phyloP scores from a whole-genome alignment of 2,113 vertebrate genomes.

The Rattus rattus region DNA sequence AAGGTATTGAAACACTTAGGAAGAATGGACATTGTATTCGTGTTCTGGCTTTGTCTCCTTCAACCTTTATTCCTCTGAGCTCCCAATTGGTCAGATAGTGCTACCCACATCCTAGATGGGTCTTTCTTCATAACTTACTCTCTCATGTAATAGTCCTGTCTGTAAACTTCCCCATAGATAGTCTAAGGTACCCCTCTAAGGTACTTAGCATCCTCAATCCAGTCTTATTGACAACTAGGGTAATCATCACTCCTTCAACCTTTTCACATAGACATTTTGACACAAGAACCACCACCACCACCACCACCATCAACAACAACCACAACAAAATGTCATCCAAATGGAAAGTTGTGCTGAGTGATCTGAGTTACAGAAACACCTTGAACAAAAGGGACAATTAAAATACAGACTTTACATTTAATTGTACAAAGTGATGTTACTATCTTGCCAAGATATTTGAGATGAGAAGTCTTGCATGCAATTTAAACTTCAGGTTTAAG shows the following conservation, averaged over 20 bases:
- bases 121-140: not conserved
- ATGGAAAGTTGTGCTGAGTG: not conserved
- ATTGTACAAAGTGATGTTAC: not conserved
- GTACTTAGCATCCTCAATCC: not conserved
- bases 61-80: too few relatives aligned
- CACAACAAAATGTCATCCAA: not conserved
- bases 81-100: too few relatives aligned
- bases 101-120: not conserved
- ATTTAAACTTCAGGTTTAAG: conserved; percentile 14
- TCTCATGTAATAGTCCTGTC: not conserved
- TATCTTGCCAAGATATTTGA: not conserved
- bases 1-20: not conserved
- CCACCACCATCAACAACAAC: too few relatives aligned
- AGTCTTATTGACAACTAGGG: not conserved
- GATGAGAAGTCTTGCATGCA: not conserved
- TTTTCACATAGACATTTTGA: not conserved
- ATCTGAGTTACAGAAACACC: not conserved
- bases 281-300: not conserved
- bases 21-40: not conserved
- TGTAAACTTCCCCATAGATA: not conserved
- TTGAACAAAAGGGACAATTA: not conserved
- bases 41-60: not conserved
- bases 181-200: too few relatives aligned
- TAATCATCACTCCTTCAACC: not conserved
- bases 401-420: not conserved